These are phyloP conservation scores for Sebastes glaucus DNA, from an alignment of 2,797 vertebrate species.

Conservation along the genomic window DNA sequence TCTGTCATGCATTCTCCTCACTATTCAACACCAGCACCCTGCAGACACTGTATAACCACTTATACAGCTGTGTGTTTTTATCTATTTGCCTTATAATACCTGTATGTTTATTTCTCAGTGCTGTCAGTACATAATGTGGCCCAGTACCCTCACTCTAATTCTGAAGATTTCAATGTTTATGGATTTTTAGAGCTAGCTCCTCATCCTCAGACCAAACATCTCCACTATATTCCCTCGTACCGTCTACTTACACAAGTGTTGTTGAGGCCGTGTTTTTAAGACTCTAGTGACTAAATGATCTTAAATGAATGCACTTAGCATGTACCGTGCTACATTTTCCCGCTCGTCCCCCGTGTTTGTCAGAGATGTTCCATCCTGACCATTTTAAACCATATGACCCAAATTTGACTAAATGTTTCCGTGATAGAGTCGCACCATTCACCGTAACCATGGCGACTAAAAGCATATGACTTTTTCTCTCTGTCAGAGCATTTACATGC, in stretches of 20 bases:
- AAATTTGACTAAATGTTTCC: conserved; percentile 1
- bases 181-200: background rate
- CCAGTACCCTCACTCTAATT: background rate
- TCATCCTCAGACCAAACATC: background rate
- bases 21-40: background rate
- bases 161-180: background rate
- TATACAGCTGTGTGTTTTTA: background rate
- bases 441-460: conserved; percentile 50
- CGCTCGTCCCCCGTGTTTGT: background rate
- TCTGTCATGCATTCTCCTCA: background rate
- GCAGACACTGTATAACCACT: background rate
- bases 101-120: background rate
- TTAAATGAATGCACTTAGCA: conserved; percentile 23
- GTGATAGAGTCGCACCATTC: background rate
- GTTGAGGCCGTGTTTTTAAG: background rate
- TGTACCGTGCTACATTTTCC: background rate
- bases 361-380: background rate
- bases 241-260: background rate
- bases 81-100: background rate
- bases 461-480: conserved; percentile 34
- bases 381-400: conserved; percentile 4
- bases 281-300: background rate
- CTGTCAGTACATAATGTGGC: background rate
- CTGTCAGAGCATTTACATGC: conserved; percentile 14
- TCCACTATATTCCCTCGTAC: background rate